These are phyloP conservation scores for Cantharis rufa DNA, from an alignment of 2,888 invertebrate genomes.

Conservation along the genomic window DNA sequence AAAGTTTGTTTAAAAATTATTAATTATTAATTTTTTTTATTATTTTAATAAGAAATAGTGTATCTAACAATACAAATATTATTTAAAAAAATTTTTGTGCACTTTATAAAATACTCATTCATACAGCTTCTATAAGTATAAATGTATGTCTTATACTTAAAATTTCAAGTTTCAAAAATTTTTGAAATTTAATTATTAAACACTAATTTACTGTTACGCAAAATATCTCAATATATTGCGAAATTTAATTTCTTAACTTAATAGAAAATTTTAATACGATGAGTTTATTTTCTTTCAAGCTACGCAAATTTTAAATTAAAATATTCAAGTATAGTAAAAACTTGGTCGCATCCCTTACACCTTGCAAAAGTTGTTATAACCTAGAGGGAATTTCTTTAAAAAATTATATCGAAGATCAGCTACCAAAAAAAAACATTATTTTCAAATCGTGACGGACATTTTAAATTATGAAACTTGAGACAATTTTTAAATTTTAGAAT, in stretches of 20 bases:
- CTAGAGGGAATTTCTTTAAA: not conserved
- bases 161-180: no score
- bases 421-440: not conserved
- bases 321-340: not conserved
- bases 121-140: no score
- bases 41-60: no score
- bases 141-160: no score
- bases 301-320: not conserved
- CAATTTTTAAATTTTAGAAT: not conserved
- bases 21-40: no score
- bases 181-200: no score
- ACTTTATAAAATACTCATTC: no score
- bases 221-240: not conserved
- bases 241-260: not conserved
- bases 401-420: not conserved
- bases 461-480: not conserved
- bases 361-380: not conserved
- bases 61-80: no score
- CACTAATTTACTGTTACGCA: not conserved
- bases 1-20: no score
- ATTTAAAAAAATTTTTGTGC: no score
- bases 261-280: not conserved
- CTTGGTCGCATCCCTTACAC: not conserved
- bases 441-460: not conserved
- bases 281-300: not conserved